Evolutionary conservation across 2,797 vertebrate genomes (phyloP), one percentile per base, ranked within the genome.

Genomic region (Pangasius djambal): DNA sequence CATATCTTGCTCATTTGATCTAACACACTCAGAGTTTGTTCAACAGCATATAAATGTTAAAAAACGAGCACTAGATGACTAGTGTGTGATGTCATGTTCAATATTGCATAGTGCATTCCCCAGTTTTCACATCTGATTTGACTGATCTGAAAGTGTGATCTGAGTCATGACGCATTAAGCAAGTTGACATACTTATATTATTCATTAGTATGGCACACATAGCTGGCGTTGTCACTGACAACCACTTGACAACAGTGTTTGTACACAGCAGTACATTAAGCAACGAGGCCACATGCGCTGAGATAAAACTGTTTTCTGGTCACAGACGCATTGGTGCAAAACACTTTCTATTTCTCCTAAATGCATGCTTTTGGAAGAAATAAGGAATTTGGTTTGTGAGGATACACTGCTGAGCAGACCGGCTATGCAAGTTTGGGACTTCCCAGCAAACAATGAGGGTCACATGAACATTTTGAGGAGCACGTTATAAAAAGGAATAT

Each of bases 301-400:
- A 90, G 20, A 28, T 34, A 88, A 74, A 52, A 61, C 25, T 55
- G 67, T 34, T 90, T 59, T 40, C 4, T 52, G 6, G 77, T 85
- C n/a, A 52, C 74, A 52, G 48, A n/a, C n/a, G 7, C 65, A 37
- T 6, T 88, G 86, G n/a, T 57, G 22, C 44, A 13, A 57, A 89
- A 70, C 57, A 87, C 85, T 90, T 92, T 86, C 88, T 89, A 48
- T 91, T 92, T 92, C 83, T 78, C 34, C 28, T 57, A 70, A 83
- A 52, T 37, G 28, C 18, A 50, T 50, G 40, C 31, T 18, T 88
- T 84, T 79, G 18, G 81, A 87, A 44, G 78, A 90, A 90, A 83
- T 52, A 48, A 63, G 20, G 75, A 72, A 74, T 83, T 70, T 6
- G 48, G 5, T 82, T 59, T 61, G 57, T 83, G 22, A 48, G 37